Evolutionary conservation across 2,113 vertebrate genomes (phyloP).

Genomic region (Leucosticte australis): DNA sequence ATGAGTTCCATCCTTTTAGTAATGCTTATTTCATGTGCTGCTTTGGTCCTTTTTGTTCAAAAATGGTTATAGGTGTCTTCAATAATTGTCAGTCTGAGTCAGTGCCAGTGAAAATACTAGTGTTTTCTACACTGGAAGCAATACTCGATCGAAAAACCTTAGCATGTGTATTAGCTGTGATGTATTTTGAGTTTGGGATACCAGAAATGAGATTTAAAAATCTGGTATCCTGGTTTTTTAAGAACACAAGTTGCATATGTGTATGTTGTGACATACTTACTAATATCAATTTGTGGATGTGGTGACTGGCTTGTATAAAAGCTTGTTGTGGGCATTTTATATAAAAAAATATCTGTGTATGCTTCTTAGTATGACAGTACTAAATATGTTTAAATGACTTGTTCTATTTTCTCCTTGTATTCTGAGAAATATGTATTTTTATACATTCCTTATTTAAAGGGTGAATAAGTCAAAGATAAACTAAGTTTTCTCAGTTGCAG

Average conservation of each 20-base stretch:
- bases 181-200: not conserved
- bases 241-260: not conserved
- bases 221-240: not conserved
- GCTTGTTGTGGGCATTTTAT: not conserved
- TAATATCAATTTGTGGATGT: not conserved
- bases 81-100: not conserved
- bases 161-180: not conserved
- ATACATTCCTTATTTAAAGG: not conserved
- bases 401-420: not conserved
- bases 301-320: not conserved
- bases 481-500: not conserved
- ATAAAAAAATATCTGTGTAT: not conserved
- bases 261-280: not conserved
- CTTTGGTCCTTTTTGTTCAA: not conserved
- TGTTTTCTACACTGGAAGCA: not conserved
- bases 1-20: not conserved
- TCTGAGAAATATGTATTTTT: not conserved
- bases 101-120: not conserved
- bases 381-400: not conserved
- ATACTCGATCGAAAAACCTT: not conserved
- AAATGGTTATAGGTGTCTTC: not conserved
- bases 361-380: not conserved
- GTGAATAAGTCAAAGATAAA: not conserved
- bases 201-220: not conserved
- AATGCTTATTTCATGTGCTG: not conserved